These are phyloP conservation scores for Salpingus planirostris DNA, from an alignment of 2,888 invertebrate genomes.

Conservation along the genomic window DNA sequence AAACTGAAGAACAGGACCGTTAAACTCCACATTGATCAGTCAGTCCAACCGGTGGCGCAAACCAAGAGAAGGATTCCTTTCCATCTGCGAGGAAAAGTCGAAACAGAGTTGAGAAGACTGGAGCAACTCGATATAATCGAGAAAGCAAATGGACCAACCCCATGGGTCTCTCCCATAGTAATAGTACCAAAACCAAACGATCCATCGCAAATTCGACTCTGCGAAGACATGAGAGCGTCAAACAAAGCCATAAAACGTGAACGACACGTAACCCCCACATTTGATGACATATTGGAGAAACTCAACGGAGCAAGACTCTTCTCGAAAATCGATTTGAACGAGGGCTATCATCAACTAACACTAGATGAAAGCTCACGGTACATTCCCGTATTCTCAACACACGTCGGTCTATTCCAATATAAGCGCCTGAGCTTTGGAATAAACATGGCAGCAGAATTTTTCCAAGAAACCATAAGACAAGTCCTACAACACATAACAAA, in stretches of 20 bases:
- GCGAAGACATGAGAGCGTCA: slow-evolving; percentile 11
- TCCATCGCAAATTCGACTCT: slow-evolving; percentile 6
- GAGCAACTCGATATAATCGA: slow-evolving; percentile 5
- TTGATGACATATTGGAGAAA: slow-evolving; percentile 7
- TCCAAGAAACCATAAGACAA: slow-evolving; percentile 33
- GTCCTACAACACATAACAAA: slow-evolving; percentile 29
- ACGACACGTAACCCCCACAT: slow-evolving; percentile 11
- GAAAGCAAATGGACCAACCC: slow-evolving; percentile 5
- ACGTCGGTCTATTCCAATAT: slow-evolving; percentile 29
- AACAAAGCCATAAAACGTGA: slow-evolving; percentile 10
- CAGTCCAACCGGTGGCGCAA: background rate
- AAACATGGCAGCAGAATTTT: slow-evolving; percentile 37
- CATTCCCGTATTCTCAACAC: slow-evolving; percentile 33
- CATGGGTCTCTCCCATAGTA: slow-evolving; percentile 11
- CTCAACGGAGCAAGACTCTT: slow-evolving; percentile 11
- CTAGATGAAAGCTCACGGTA: slow-evolving; percentile 22
- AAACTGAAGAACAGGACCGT: background rate
- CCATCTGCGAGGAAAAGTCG: background rate
- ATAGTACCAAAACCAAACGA: slow-evolving; percentile 7
- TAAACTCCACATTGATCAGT: background rate
- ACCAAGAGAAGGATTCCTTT: background rate
- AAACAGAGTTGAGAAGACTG: background rate
- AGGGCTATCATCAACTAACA: slow-evolving; percentile 33
- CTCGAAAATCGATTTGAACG: slow-evolving; percentile 14
- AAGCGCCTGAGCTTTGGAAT: slow-evolving; percentile 33